phyloP scores from a whole-genome alignment of 2,113 vertebrate genomes.

The Orthonyx spaldingii region DNA sequence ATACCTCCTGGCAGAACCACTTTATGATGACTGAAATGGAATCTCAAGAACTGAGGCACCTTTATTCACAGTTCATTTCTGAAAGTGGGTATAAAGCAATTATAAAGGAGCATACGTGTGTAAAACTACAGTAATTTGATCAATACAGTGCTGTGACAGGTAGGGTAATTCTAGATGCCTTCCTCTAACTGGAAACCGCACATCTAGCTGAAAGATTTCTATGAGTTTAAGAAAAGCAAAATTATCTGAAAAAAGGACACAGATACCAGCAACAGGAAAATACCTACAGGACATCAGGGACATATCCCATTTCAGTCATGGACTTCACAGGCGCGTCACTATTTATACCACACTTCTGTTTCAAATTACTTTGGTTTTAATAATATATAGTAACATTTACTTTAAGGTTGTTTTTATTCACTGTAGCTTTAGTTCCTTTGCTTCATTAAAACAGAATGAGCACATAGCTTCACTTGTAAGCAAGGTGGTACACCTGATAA shows the following conservation, averaged over 20 bases:
- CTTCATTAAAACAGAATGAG: background rate
- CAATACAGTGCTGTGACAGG: background rate
- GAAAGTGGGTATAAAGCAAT: background rate
- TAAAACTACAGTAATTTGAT: background rate
- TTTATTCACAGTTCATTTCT: background rate
- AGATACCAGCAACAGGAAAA: background rate
- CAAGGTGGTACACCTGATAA: background rate
- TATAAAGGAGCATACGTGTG: background rate
- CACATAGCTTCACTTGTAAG: background rate
- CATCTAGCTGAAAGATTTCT: background rate
- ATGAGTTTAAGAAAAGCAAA: background rate
- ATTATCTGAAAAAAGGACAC: background rate
- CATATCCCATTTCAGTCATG: background rate
- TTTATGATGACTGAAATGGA: background rate
- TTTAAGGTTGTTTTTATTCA: background rate
- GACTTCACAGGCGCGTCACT: background rate
- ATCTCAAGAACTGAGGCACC: background rate
- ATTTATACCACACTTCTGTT: background rate
- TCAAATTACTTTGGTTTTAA: background rate
- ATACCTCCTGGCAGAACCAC: background rate
- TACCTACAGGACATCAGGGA: background rate
- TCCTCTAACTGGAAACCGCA: background rate
- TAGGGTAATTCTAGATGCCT: background rate
- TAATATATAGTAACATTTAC: background rate
- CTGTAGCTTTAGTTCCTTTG: background rate